Evolutionary conservation across 2,888 invertebrate species (phyloP).

Genomic region (Drosophila longiperda): DNA sequence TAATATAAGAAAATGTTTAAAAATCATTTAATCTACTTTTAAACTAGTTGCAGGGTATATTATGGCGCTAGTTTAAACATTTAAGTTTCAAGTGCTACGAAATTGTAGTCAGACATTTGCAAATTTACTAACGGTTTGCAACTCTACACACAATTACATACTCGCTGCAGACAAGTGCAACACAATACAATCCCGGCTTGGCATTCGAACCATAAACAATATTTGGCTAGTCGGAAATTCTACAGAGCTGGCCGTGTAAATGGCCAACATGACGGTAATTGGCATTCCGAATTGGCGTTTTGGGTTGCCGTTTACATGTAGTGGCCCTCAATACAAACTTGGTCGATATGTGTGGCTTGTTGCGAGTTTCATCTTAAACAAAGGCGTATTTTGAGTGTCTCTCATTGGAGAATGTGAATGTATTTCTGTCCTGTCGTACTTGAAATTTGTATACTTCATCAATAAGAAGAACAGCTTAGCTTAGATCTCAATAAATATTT

Average conservation of each 20-base stretch:
- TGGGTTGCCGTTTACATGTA: slow-evolving; percentile 12
- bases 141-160: not conserved
- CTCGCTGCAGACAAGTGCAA: not conserved
- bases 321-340: not conserved
- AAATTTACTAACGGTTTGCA: slow-evolving; percentile 43
- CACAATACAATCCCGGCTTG: slow-evolving; percentile 6
- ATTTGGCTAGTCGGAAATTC: slow-evolving; percentile 11
- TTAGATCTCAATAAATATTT: slow-evolving; percentile 28
- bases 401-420: not conserved
- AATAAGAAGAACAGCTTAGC: slow-evolving; percentile 1
- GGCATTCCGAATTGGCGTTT: slow-evolving; percentile 46
- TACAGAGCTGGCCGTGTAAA: slow-evolving; percentile 39
- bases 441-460: not conserved
- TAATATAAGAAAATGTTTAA: not conserved
- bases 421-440: not conserved
- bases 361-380: not conserved
- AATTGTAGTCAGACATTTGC: slow-evolving; percentile 41
- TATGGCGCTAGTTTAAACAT: not conserved
- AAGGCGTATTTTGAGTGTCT: not conserved
- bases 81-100: not conserved
- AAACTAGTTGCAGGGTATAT: not conserved
- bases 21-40: not conserved
- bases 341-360: slow-evolving; percentile 1
- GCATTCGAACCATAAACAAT: slow-evolving; percentile 9
- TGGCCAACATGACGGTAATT: slow-evolving; percentile 68